Base-by-base conservation (phyloP, 2,113 vertebrate species). In the Rhodinocichla rosea region DNA sequence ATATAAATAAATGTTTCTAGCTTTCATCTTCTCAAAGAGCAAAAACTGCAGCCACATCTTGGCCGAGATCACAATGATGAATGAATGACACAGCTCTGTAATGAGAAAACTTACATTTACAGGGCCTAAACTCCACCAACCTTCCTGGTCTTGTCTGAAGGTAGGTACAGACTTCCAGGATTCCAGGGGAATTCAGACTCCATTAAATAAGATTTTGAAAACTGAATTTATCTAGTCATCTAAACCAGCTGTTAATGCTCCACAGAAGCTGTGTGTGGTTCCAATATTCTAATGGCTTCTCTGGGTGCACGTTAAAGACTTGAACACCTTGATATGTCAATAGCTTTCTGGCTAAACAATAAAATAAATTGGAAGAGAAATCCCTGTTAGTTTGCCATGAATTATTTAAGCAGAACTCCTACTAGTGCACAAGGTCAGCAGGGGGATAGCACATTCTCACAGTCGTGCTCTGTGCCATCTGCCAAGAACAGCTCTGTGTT, bases 381-480 rank as follows among this genome's bases (percentile, higher is more conserved):
- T 56, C 65, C 37, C 57, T 30, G 17, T n/a, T 78, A 63, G 35
- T 83, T 75, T 59, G 14, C 71, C 28, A 67, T 65, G 59, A 88
- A 80, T 95, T 92, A 80, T 90, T 96, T 88, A 90, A 73, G 32
- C 70, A 92, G 90, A 73, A 83, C 30, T 76, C 64, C 64, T 37
- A 21, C 24, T 27, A 7, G 42, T 49, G 56, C 33, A 55, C 45
- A 45, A 67, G 83, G 69, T 84, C 86, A 90, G 62, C 60, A 68
- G 24, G 44, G 53, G 57, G 53, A 52, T 37, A 71, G 77, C 10
- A 4, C 35, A 20, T 67, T 56, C 52, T 70, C 68, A 53, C 45
- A 75, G 49, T 18, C 16, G 0, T 60, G 76, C 35, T 84, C 83
- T 37, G 23, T 55, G 87, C 80, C 77, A 75, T 84, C 91, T 76